Evolutionary conservation across 2,888 invertebrate species (phyloP), one percentile per base, ranked within the genome.

Genomic region (Microdon myrmicae): DNA sequence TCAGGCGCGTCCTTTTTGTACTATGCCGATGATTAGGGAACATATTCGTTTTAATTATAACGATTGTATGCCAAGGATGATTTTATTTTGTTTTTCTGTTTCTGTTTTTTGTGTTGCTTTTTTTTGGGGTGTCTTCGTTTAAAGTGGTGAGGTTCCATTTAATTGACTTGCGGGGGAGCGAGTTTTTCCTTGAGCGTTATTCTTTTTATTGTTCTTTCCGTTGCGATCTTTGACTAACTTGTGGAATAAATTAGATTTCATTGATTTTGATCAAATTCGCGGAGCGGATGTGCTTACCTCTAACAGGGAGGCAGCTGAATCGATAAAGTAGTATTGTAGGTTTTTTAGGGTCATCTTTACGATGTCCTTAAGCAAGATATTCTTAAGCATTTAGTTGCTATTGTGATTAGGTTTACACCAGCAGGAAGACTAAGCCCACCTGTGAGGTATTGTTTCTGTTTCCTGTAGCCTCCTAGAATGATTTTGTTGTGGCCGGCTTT

Each of bases 41-140:
- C 58, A 58, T 58, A 58, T 45, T 51, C 41, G 28, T 39, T 58
- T 64, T 58, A 64, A 58, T 58, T 64, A 51, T 64, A 64, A 64
- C 51, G 64, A 47, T 58, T 64, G 64, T 51, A 37, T 39, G 56
- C n/a, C n/a, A n/a, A n/a, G n/a, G n/a, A n/a, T n/a, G n/a, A n/a
- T n/a, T n/a, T n/a, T n/a, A n/a, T n/a, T n/a, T n/a, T n/a, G n/a
- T n/a, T n/a, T n/a, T n/a, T n/a, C n/a, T n/a, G n/a, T n/a, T n/a
- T n/a, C n/a, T n/a, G n/a, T n/a, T n/a, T n/a, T n/a, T n/a, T n/a
- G 51, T 58, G 58, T 48, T 44, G 34, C 45, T 51, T 12, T 48
- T 22, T 29, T 45, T 64, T 37, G 29, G 39, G 41, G 51, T 51
- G 43, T n/a, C n/a, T n/a, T n/a, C n/a, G 55, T 48, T 48, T 39